phyloP scores from a whole-genome alignment of 2,888 invertebrate species.

The Megalurothrips usitatus region DNA sequence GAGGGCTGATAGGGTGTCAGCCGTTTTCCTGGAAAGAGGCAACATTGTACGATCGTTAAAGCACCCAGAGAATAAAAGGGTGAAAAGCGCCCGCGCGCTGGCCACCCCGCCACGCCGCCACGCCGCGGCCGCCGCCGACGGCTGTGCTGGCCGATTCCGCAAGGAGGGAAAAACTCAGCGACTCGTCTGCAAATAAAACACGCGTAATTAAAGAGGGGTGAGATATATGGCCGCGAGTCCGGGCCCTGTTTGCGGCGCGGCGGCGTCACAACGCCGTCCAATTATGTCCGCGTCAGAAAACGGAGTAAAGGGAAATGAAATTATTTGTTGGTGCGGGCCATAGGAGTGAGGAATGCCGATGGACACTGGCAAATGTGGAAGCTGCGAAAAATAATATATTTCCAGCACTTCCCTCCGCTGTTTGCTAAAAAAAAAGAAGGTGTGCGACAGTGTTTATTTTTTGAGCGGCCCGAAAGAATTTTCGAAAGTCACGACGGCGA shows the following conservation, averaged over 20 bases:
- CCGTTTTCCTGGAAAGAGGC: constrained; percentile 25
- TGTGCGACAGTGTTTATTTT: no score
- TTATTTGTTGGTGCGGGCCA: no score
- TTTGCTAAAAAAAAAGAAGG: no score
- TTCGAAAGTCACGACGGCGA: no score
- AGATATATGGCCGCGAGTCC: neutral
- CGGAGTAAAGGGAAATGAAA: no score
- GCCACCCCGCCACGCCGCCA: neutral
- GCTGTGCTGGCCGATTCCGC: neutral
- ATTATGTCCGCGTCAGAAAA: neutral
- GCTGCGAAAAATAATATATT: no score
- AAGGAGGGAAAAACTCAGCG: neutral
- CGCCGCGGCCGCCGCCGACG: constrained; percentile 33
- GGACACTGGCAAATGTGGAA: no score
- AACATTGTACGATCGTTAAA: constrained; percentile 23
- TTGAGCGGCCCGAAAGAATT: no score
- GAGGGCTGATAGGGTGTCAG: constrained; percentile 34
- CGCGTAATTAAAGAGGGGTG: constrained; percentile 16
- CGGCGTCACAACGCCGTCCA: neutral
- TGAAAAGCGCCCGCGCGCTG: neutral
- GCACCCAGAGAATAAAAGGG: constrained; percentile 15
- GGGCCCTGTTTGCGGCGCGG: neutral
- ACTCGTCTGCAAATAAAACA: constrained; percentile 8
- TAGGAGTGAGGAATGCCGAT: neutral
- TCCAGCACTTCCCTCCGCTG: no score